phyloP scores from a whole-genome alignment of 2,797 vertebrate genomes.

The Hydrolagus colliei region DNA sequence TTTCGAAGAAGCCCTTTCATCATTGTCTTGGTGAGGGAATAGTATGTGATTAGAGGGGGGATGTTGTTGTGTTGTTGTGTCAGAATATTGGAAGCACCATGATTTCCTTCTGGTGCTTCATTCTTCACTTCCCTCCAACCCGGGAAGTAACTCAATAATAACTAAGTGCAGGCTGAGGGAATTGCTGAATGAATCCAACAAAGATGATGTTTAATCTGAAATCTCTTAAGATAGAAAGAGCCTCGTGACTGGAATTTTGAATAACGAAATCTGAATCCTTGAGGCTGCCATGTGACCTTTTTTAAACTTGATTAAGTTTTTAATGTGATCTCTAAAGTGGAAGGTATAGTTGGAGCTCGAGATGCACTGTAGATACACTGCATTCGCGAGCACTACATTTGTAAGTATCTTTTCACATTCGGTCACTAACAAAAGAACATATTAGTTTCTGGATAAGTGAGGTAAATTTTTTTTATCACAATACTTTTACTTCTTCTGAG shows the following conservation, averaged over 20 bases:
- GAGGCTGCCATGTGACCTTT: background rate
- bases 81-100: too few relatives aligned
- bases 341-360: background rate
- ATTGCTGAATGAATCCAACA: background rate
- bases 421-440: background rate
- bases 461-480: background rate
- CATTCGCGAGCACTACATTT: too few relatives aligned
- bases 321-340: background rate
- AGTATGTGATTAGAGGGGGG: too few relatives aligned
- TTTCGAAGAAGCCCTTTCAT: too few relatives aligned
- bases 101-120: background rate
- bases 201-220: slow-evolving; percentile 12
- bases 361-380: background rate
- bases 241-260: background rate
- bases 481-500: background rate
- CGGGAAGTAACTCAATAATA: background rate
- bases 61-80: too few relatives aligned
- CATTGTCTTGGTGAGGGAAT: too few relatives aligned
- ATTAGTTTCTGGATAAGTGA: background rate
- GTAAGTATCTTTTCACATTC: background rate
- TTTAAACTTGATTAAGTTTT: background rate
- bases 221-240: background rate
- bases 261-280: background rate
- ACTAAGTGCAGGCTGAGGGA: background rate
- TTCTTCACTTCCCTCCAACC: background rate